Base-by-base conservation (phyloP, 2,888 invertebrate species). In the Melinaea marsaeus region DNA sequence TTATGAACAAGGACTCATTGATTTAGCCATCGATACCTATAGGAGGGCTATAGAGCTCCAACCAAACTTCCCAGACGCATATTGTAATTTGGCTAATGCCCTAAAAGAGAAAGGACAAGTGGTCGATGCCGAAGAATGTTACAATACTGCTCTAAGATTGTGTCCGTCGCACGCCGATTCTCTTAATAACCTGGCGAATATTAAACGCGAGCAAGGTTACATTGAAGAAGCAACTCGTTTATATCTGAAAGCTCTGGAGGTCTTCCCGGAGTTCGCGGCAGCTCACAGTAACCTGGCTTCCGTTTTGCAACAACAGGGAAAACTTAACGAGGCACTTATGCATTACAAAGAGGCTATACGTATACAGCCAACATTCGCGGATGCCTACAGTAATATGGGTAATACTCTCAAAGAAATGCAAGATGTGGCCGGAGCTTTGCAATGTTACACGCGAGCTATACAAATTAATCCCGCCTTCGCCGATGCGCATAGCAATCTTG, bases 371-470 rank as follows among this genome's bases (percentile, higher is more conserved):
- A 98, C 98, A 11, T 99, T 99, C 88, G 99, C 99, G 60, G 99
- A 99, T 92, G 99, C 99, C 2, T 99, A 99, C 88, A 98, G 98
- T 68, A 99, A 99, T 84, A 99, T 99, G 99, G 99, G 99, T 54
- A 99, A 99, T 85, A 99, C 99, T 0, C 92, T 99, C 66, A 99
- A 99, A 84, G 99, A 99, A 85, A 96, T 99, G 96, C 99, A 99
- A 86, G 99, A 99, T 81, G 96, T 99, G 42, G 95, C 96, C 62
- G 99, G 98, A 0, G 99, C 99, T 7, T 87, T 99, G 68, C 98
- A 99, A 81, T 99, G 99, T 83, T 99, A 99, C 85, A 97, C 98
- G 0, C 92, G 99, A 74, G 99, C 99, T 11, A 99, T 99, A 76
- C 98, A 99, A 88, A 99, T 99, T 71, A 99, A 99, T 88, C 99